phyloP scores from a whole-genome alignment of 2,797 vertebrate genomes.

The Pelochelys cantorii region DNA sequence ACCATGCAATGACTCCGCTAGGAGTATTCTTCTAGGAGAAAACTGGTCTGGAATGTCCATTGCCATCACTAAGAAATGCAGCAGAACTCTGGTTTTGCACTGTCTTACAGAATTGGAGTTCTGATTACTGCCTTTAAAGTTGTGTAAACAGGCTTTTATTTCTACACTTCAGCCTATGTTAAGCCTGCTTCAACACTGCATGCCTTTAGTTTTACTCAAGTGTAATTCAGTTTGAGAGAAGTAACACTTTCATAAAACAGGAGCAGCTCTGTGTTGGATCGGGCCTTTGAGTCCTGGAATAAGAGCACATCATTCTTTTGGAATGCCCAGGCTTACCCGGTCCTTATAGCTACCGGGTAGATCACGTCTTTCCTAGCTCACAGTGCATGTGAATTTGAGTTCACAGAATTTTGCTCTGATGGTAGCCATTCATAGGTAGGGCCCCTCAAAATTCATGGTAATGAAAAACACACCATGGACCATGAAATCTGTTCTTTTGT shows the following conservation, averaged over 20 bases:
- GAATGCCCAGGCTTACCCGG: background rate
- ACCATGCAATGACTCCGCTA: background rate
- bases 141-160: background rate
- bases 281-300: background rate
- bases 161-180: background rate
- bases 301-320: background rate
- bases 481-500: no score
- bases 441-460: no score
- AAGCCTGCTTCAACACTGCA: background rate
- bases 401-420: background rate
- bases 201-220: background rate
- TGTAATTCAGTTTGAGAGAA: background rate
- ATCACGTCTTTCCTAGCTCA: background rate
- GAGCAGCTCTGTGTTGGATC: background rate
- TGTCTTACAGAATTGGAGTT: background rate
- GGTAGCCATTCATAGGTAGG: background rate
- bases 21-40: background rate
- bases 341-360: background rate
- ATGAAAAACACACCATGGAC: no score
- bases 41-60: background rate
- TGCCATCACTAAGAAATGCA: constrained; percentile 33
- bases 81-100: rapidly evolving
- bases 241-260: background rate
- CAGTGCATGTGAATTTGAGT: background rate
- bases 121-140: background rate